Evolutionary conservation across 2,113 vertebrate species (phyloP), one percentile per base, ranked within the genome.

Genomic region (Chloropsis hardwickii): DNA sequence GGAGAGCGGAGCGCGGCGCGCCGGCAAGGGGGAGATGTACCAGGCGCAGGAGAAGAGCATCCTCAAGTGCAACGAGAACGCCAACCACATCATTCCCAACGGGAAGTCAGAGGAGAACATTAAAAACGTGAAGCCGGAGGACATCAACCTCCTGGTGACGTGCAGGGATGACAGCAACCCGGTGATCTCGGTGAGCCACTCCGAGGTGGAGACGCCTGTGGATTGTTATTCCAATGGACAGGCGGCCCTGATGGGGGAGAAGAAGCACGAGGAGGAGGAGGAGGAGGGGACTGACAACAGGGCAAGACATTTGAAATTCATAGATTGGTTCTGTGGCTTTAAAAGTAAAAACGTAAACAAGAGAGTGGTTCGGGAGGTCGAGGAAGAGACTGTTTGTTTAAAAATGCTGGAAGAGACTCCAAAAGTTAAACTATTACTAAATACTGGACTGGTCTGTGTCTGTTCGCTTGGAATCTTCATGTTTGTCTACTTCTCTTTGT

Each of bases 401-500:
- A 98, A 99, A 96, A 98, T 99, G 99, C 97, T 99, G 97, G 98
- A 99, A 67, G 99, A 99, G 97, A 97, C 99, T 61, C 99, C 99
- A 4, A 98, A 97, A 96, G 97, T 98, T 70, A 99, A 98, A 97
- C 67, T 99, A 56, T 78, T 99, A 92, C 98, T 99, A 56, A 99
- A 99, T 95, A 39, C 97, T 80, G 98, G 98, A 93, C 98, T 99
- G 88, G 19, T 99, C 29, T 94, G 97, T 39, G 99, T 99, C 89
- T 99, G 99, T 97, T 98, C 97, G 4, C 90, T 99, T 97, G 99
- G 99, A 80, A 97, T 99, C 96, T 99, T 99, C 97, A 99, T 99
- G 99, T 99, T 99, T 98, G 98, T 99, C 95, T 99, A 99, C 98
- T 99, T 99, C 92, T 99, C 99, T 91, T 96, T 99, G 94, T 99